Evolutionary conservation across 2,113 vertebrate genomes (phyloP).

Genomic region (Trachemys scripta): DNA sequence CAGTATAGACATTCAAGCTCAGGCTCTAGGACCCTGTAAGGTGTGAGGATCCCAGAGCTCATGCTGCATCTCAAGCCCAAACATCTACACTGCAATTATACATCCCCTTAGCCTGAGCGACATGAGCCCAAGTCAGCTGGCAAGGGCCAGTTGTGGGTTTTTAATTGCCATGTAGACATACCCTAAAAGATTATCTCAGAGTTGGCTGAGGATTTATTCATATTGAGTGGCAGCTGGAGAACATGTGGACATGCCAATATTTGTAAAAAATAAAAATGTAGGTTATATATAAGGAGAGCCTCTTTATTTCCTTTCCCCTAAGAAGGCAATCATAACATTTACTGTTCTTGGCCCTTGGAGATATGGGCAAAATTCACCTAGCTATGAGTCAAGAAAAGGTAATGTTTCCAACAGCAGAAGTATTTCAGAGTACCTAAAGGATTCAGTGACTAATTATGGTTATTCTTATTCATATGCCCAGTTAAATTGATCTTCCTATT

Average conservation of each 20-base stretch:
- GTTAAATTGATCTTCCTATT: fast-evolving
- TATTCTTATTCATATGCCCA: not conserved
- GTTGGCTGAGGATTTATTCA: not conserved
- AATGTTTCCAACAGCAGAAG: not conserved
- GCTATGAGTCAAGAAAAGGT: not conserved
- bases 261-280: not conserved
- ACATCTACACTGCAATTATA: too few relatives aligned
- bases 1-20: too few relatives aligned
- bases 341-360: not conserved
- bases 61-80: too few relatives aligned
- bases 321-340: not conserved
- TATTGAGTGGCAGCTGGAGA: not conserved
- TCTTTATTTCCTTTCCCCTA: not conserved
- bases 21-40: too few relatives aligned
- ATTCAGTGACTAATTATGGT: not conserved
- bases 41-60: too few relatives aligned
- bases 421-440: not conserved
- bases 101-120: too few relatives aligned
- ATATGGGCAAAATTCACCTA: not conserved
- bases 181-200: not conserved
- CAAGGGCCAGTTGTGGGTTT: too few relatives aligned
- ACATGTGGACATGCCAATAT: not conserved
- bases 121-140: too few relatives aligned
- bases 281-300: not conserved
- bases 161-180: too few relatives aligned